Evolutionary conservation across 2,888 invertebrate species (phyloP), one percentile per base, ranked within the genome.

Genomic region (Lasioglossum pauxillum): DNA sequence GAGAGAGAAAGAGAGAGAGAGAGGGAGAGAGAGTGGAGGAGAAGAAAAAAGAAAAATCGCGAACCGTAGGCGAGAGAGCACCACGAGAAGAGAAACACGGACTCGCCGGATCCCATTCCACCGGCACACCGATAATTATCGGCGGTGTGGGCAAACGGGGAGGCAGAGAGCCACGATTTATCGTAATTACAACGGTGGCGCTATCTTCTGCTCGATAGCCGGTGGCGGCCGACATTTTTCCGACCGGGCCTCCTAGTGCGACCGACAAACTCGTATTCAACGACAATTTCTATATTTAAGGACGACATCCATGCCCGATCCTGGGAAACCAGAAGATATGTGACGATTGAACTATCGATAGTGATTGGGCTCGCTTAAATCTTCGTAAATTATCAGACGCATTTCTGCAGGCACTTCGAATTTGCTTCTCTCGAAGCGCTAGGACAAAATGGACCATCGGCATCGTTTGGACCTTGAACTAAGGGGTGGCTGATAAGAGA

Each of bases 121-220:
- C 69, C 73, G 67, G 38, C 23, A 38, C 49, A 67, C 81, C 79
- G 84, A 84, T 88, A 89, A 90, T 89, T 91, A 88, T 88, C 87
- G 82, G 80, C 81, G 64, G 31, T 64, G 77, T 78, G 71, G 80
- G 88, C 31, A 35, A 44, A 27, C 46, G 16, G 46, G 73, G 46
- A 27, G 73, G 46, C 3, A 46, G 73, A 19, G 49, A 31, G 49
- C 31, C 35, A 82, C 82, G 83, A 91, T 91, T 91, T 88, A 91
- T 89, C 78, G 85, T 83, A 86, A 88, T 90, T 90, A 86, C 80
- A 77, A 67, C 69, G 80, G 57, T 44, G 76, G 78, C 60, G 71
- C 80, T 82, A 81, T 87, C 82, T 82, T 53, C 49, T 80, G 64
- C 75, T 49, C 76, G 69, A 78, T 73, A 60, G 71, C 60, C 57